A percentile compares a stretch with the other conserved stretches of the same genome.
phyloP scores from a whole-genome alignment of 2,113 vertebrate genomes.

The Coturnix japonica region DNA sequence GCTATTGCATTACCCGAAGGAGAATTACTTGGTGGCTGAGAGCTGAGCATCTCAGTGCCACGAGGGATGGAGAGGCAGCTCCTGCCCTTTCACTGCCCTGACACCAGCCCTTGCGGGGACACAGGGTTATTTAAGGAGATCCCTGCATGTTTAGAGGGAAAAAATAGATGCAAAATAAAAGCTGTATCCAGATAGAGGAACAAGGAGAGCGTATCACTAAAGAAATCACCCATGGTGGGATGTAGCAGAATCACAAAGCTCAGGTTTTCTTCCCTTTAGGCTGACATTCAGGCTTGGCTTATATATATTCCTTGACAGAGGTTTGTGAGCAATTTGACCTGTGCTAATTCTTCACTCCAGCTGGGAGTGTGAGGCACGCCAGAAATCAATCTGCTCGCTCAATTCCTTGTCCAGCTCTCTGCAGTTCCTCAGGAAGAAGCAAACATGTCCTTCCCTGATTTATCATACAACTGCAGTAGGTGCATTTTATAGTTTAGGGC shows the following conservation, averaged over 20 bases:
- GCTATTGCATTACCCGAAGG: slow-evolving; percentile 9
- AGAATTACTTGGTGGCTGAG: slow-evolving; percentile 14
- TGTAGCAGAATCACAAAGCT: background rate
- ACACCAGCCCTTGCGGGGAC: background rate
- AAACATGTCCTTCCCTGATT: slow-evolving; percentile 30
- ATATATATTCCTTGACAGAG: background rate
- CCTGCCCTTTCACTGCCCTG: background rate
- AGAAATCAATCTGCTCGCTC: background rate
- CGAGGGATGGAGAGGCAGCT: background rate
- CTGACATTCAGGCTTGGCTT: background rate
- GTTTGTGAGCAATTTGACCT: slow-evolving; percentile 31
- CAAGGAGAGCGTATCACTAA: background rate
- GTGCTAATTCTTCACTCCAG: background rate
- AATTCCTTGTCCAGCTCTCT: background rate
- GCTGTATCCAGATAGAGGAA: background rate
- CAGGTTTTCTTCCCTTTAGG: background rate
- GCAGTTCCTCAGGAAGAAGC: slow-evolving; percentile 19
- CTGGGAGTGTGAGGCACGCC: background rate
- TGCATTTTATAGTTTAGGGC: slow-evolving; percentile 59
- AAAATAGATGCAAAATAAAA: background rate
- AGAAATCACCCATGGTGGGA: background rate
- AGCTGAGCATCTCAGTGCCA: background rate
- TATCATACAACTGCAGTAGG: slow-evolving; percentile 60
- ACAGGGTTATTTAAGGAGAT: background rate
- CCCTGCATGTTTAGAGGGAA: fast-evolving